Conservation (phyloP, 1,140 invertebrate species). For the Hestina assimilis region DNA sequence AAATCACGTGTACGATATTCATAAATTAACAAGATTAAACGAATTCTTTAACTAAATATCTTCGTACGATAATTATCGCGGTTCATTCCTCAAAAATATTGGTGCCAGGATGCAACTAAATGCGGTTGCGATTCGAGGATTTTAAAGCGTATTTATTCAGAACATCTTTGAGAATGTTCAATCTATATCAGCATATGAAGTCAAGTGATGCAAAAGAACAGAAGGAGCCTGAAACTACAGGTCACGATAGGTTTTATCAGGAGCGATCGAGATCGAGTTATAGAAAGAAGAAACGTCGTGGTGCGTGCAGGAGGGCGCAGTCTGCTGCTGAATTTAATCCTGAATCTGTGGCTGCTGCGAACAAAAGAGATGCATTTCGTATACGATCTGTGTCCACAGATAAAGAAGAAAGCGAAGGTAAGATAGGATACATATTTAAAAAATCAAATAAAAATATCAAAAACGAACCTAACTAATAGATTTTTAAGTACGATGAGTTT, state of each 20-base stretch:
- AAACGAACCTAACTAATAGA: too few species aligned
- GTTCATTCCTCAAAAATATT: background rate
- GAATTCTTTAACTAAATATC: slow-evolving; percentile 9
- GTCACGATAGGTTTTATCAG: slow-evolving; percentile 87
- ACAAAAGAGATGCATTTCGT: slow-evolving; percentile 78
- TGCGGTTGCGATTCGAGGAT: slow-evolving; percentile 20
- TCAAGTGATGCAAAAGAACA: slow-evolving; percentile 81
- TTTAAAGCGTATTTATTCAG: slow-evolving; percentile 7
- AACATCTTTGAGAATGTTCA: slow-evolving; percentile 80
- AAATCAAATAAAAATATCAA: background rate
- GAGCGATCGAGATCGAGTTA: slow-evolving; percentile 80
- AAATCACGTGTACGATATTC: slow-evolving; percentile 6
- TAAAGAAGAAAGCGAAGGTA: slow-evolving; percentile 76
- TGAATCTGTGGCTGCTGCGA: slow-evolving; percentile 81
- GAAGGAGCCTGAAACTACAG: slow-evolving; percentile 82
- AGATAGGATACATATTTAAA: background rate
- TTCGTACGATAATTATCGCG: background rate
- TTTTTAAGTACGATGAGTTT: too few species aligned
- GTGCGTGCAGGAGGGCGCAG: slow-evolving; percentile 81
- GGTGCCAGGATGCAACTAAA: slow-evolving; percentile 5
- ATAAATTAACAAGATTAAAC: slow-evolving; percentile 21
- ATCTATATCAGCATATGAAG: slow-evolving; percentile 86
- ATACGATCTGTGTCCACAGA: slow-evolving; percentile 79
- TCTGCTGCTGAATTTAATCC: slow-evolving; percentile 86
- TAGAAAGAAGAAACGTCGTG: slow-evolving; percentile 78